Evolutionary conservation across 2,797 vertebrate genomes (phyloP), one percentile per base, ranked within the genome.

Genomic region (Myripristis murdjan): DNA sequence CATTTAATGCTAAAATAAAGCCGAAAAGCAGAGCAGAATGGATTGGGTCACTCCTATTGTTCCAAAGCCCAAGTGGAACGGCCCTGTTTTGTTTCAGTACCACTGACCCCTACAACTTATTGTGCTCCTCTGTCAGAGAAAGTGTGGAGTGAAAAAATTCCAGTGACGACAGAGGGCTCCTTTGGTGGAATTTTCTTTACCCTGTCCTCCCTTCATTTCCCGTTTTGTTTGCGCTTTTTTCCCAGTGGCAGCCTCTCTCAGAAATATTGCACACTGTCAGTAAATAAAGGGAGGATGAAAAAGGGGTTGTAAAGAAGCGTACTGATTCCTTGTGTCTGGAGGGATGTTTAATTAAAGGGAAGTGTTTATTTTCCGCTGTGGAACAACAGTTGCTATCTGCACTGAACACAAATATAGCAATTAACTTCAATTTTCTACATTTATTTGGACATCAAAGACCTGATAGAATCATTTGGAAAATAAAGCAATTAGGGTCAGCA

Each of bases 51-150:
- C 93, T 89, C 77, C 88, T 89, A 95, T 97, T 96, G 94, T 89
- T 85, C 81, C 88, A 86, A 87, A 84, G 92, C 91, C 91, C 89
- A 87, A 93, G 95, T 95, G 95, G 95, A 96, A 96, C 94, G 92
- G 95, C 94, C 89, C 81, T 89, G 89, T 92, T 81, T 97, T 96
- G 96, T 97, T 95, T 96, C 93, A 82, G 88, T 94, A 95, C 91
- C 94, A 93, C 95, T 97, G 97, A 97, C 96, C 97, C 96, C 93
- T 95, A 91, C 94, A 87, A 93, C 91, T 93, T 92, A 94, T 96
- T 97, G 95, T 97, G 92, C 87, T 54, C 72, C 84, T 91, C 93
- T 93, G 96, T 96, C 95, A 97, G 91, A 75, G 93, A 96, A 95
- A 96, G 95, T 94, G 95, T 96, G 95, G 94, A 90, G 93, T 61